Conservation (phyloP, 2,797 vertebrate genomes). For the Setipinna tenuifilis region DNA sequence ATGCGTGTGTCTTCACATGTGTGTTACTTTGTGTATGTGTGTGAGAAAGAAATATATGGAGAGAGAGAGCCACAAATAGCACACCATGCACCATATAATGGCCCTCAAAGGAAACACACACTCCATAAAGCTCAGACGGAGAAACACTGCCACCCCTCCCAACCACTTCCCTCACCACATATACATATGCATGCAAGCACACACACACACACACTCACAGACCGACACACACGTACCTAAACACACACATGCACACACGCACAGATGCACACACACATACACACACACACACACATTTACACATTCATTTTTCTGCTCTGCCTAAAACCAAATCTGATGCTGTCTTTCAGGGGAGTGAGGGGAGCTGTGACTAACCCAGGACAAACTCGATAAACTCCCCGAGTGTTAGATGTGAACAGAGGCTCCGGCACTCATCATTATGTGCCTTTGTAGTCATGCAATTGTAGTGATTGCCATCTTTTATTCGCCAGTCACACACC, state of each 20-base stretch:
- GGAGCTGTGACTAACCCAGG: no score
- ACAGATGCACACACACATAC: conserved; percentile 33
- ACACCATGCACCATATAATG: no score
- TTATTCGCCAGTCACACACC: neutral
- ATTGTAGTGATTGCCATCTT: conserved; percentile 12
- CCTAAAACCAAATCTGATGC: neutral
- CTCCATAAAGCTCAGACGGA: no score
- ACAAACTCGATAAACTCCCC: neutral
- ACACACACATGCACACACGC: conserved; percentile 25
- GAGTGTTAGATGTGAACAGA: neutral
- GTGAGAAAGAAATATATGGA: no score
- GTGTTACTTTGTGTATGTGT: no score
- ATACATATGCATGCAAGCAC: neutral
- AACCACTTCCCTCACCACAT: no score
- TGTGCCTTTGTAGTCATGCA: conserved; percentile 8
- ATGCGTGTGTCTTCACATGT: no score
- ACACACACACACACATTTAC: neutral
- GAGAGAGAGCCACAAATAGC: no score
- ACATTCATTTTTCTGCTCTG: no score
- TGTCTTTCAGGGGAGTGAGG: neutral
- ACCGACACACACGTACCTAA: neutral
- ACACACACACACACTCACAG: neutral
- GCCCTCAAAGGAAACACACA: no score
- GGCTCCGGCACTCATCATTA: neutral
- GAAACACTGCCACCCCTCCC: no score